Conservation (phyloP, 2,113 vertebrate species). For the Opisthocomus hoazin region DNA sequence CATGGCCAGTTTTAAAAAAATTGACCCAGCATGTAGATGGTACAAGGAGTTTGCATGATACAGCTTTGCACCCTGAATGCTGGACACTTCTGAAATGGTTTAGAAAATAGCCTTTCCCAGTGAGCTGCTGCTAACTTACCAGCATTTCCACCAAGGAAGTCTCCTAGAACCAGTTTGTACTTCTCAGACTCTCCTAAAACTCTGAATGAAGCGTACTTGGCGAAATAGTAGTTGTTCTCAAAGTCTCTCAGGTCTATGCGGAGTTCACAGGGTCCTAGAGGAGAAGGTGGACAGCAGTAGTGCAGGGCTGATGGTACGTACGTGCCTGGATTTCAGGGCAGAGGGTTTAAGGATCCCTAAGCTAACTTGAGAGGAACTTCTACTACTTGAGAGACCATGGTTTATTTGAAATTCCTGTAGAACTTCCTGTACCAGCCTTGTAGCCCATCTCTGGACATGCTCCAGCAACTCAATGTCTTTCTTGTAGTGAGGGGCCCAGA, state of each 20-base stretch:
- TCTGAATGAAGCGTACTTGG: conserved; percentile 30
- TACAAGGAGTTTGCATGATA: background rate
- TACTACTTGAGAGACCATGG: background rate
- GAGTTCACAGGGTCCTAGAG: conserved; percentile 31
- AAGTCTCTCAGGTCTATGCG: conserved; percentile 22
- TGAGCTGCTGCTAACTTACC: background rate
- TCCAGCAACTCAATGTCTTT: too few relatives aligned
- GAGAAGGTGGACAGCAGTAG: background rate
- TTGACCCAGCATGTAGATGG: background rate
- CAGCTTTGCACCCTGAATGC: background rate
- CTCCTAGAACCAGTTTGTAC: conserved; percentile 32
- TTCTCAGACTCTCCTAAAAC: conserved; percentile 44
- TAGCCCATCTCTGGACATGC: too few relatives aligned
- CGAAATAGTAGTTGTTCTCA: conserved; percentile 40
- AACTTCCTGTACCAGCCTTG: background rate
- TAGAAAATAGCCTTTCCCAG: background rate
- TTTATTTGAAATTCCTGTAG: background rate
- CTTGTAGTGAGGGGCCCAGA: too few relatives aligned
- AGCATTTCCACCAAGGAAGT: background rate
- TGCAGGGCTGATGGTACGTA: background rate
- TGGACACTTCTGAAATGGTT: background rate
- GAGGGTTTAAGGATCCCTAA: background rate
- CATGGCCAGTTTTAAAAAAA: background rate
- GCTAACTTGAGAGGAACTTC: background rate
- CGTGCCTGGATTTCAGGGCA: background rate